phyloP scores from a whole-genome alignment of 1,140 invertebrate species.

The Meteorus sp. region DNA sequence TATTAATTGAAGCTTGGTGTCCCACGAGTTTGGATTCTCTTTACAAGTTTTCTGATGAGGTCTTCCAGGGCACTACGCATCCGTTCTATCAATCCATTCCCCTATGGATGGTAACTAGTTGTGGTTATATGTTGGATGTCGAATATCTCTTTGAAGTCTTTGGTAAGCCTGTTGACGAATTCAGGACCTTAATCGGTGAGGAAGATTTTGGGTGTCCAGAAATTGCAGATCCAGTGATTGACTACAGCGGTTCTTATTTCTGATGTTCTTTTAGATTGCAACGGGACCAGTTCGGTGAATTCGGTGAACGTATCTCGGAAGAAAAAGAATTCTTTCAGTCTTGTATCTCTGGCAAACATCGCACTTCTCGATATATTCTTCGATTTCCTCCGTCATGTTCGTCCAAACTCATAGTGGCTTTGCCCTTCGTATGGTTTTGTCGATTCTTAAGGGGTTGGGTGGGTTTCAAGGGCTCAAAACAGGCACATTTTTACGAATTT shows the following conservation, averaged over 20 bases:
- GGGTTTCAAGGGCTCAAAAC: too few species aligned
- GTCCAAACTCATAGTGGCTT: slow-evolving; percentile 37
- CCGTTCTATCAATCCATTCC: slow-evolving; percentile 46
- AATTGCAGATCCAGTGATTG: too few species aligned
- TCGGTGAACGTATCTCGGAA: slow-evolving; percentile 49
- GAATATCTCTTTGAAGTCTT: slow-evolving; percentile 37
- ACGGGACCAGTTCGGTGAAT: slow-evolving; percentile 46
- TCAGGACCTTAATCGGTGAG: slow-evolving; percentile 32
- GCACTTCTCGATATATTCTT: slow-evolving; percentile 41
- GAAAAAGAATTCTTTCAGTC: slow-evolving; percentile 32
- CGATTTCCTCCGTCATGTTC: slow-evolving; percentile 33
- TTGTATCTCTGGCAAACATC: slow-evolving; percentile 45
- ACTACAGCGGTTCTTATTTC: slow-evolving; percentile 33
- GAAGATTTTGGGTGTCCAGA: slow-evolving; percentile 27
- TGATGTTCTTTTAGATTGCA: too few species aligned
- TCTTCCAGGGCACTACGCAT: slow-evolving; percentile 49
- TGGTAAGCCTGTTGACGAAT: slow-evolving; percentile 35
- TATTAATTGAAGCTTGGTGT: slow-evolving; percentile 48
- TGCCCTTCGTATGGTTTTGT: slow-evolving; percentile 39
- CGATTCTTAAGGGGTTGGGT: too few species aligned
- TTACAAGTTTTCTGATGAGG: slow-evolving; percentile 48
- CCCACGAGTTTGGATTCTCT: slow-evolving; percentile 51
- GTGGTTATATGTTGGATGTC: slow-evolving; percentile 39
- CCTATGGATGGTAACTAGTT: slow-evolving; percentile 51
- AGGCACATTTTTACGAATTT: too few species aligned